phyloP scores from a whole-genome alignment of 23 tunicate genomes.

The Trididemnum nubilum region DNA sequence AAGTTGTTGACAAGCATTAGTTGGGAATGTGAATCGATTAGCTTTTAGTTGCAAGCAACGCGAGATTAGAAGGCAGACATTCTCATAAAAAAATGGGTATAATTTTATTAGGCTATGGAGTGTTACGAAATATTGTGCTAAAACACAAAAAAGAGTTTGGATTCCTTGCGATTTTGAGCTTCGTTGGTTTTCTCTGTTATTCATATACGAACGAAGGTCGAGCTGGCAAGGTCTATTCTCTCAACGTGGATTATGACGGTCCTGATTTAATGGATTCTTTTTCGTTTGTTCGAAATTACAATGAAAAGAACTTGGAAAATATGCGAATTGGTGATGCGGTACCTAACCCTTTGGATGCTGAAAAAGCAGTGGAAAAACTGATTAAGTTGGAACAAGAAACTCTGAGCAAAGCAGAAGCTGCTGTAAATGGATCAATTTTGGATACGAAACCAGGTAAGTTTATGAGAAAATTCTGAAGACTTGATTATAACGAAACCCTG shows the following conservation, averaged over 20 bases:
- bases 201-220: constrained; percentile 46
- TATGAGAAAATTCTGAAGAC: neutral
- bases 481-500: no score
- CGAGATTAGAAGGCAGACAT: no score
- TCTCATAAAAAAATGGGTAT: constrained; percentile 35
- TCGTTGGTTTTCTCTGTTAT: constrained; percentile 33
- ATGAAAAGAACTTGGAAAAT: constrained; percentile 23
- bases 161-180: neutral
- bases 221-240: constrained; percentile 39
- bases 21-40: no score
- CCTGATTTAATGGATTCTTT: constrained; percentile 48
- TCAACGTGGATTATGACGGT: constrained; percentile 54
- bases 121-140: constrained; percentile 22
- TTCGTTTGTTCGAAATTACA: constrained; percentile 10
- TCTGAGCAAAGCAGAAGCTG: constrained; percentile 30
- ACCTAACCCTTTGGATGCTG: constrained; percentile 28
- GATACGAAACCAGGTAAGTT: constrained; percentile 24
- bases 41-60: no score
- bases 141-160: constrained; percentile 26
- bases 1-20: neutral
- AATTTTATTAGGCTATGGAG: constrained; percentile 44
- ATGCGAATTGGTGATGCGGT: constrained; percentile 50
- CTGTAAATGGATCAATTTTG: constrained; percentile 1
- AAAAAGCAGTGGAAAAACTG: constrained; percentile 40
- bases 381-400: constrained; percentile 42